Percentiles rank a stretch among this genome's conserved stretches.
Conservation (phyloP, 2,888 invertebrate species). For the Gryllus longicercus region DNA sequence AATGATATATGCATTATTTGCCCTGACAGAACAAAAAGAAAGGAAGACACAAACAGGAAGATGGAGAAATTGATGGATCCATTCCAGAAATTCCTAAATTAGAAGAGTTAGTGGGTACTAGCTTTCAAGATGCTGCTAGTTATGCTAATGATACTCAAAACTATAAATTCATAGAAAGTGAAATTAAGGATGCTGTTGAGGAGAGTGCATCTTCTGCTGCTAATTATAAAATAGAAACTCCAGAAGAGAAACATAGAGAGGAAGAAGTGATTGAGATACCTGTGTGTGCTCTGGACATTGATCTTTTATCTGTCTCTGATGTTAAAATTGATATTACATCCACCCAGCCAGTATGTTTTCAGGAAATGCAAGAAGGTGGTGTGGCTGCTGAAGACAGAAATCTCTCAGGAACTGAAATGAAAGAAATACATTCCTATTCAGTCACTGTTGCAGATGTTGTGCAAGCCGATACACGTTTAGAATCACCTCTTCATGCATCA, state of each 20-base stretch:
- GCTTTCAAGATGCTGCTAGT: slow-evolving; percentile 19
- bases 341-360: neutral
- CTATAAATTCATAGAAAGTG: slow-evolving; percentile 31
- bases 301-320: slow-evolving; percentile 17
- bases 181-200: slow-evolving; percentile 35
- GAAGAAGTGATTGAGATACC: neutral
- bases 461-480: slow-evolving; percentile 33
- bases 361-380: slow-evolving; percentile 21
- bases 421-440: slow-evolving; percentile 41
- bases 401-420: slow-evolving; percentile 46
- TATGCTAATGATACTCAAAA: slow-evolving; percentile 22
- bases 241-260: neutral
- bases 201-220: slow-evolving; percentile 18
- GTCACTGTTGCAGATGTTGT: slow-evolving; percentile 27
- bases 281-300: neutral
- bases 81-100: slow-evolving; percentile 28
- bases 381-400: slow-evolving; percentile 36
- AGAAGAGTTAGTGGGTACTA: slow-evolving; percentile 27
- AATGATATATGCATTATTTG: neutral
- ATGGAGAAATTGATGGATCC: slow-evolving; percentile 22
- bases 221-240: too few relatives aligned
- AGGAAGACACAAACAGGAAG: slow-evolving; percentile 17
- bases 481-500: slow-evolving; percentile 26
- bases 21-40: slow-evolving; percentile 27
- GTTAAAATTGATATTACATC: slow-evolving; percentile 24